Base-by-base conservation (phyloP, 1,140 invertebrate genomes). In the Drosophila lowei region DNA sequence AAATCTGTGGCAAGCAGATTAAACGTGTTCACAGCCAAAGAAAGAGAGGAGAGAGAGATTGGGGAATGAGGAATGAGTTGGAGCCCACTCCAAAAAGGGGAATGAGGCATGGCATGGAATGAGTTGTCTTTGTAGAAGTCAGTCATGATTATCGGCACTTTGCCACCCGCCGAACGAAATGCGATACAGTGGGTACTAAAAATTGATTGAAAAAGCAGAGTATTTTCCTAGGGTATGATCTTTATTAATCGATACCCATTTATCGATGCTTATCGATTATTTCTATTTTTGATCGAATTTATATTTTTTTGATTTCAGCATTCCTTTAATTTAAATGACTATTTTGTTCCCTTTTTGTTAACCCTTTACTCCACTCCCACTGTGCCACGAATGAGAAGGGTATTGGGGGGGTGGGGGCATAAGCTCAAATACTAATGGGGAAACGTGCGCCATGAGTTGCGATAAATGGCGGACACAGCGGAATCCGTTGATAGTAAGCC, bases 1-100 rank as follows among this genome's bases (percentile, higher is more conserved):
- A 88, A 86, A 86, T 86, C 81, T 86, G 81, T 72, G 81, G 81
- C 81, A 80, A 86, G 74, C 83, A 76, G 81, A 86, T 88, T 86
- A 86, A 88, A 83, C 83, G 83, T 88, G 78, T 83, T 88, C 58
- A 34, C 44, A 47, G 55, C 25, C 30, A 58, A 18, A 38, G 63
- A 25, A 28, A 30, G 30, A 21, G 55, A 34, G 46, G 61, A 70
- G 59, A 43, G 43, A 42, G 43, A 61, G 47, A 46, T 38, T 61
- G 43, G 54, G 28, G 1, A 38, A 13, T 13, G 34, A 3, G 3
- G 11, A 38, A 38, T 38, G 34, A 38, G 34, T 13, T 38, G 11
- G 11, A 38, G 34, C 11, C 34, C 34, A 13, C 34, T 38, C 9
- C 34, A 38, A 13, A 38, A 3, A 11, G 34, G 4, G 34, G 34